A percentile compares a stretch with the other conserved stretches of the same genome.
Conservation (phyloP, 35 echinoderm and acorn worm genomes). For the Holothuria glaberrima region DNA sequence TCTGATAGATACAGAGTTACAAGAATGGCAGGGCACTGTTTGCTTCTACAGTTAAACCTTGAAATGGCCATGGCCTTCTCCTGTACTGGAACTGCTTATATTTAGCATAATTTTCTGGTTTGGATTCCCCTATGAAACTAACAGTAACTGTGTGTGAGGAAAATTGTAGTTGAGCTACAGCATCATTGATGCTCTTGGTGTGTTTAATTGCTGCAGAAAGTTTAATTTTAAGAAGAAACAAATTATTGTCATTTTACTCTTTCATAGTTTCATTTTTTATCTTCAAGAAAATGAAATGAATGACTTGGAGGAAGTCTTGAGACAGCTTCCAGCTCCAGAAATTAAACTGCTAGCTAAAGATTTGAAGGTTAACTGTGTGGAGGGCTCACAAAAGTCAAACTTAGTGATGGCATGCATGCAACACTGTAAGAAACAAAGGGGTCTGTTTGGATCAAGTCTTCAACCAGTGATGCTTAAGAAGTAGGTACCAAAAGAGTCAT, state of each 20-base stretch:
- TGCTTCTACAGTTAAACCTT: no score
- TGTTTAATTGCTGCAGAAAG: no score
- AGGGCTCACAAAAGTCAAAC: slow-evolving; percentile 55
- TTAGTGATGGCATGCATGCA: slow-evolving; percentile 66
- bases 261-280: neutral
- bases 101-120: no score
- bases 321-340: slow-evolving; percentile 77
- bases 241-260: neutral
- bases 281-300: slow-evolving; percentile 64
- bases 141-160: no score
- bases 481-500: no score
- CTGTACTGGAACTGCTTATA: no score
- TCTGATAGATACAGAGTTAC: no score
- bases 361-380: slow-evolving; percentile 57
- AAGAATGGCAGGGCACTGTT: no score
- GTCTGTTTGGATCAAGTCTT: slow-evolving; percentile 75
- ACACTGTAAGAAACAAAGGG: slow-evolving; percentile 79
- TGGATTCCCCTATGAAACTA: no score
- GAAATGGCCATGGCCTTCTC: no score
- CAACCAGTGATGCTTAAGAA: slow-evolving; percentile 76
- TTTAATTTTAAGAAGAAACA: neutral
- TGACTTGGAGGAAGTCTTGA: slow-evolving; percentile 70
- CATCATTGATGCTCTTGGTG: no score
- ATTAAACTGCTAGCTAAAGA: slow-evolving; percentile 73
- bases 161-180: no score